Evolutionary conservation across 1,140 invertebrate genomes (phyloP).

Genomic region (Drosophila elegans): DNA sequence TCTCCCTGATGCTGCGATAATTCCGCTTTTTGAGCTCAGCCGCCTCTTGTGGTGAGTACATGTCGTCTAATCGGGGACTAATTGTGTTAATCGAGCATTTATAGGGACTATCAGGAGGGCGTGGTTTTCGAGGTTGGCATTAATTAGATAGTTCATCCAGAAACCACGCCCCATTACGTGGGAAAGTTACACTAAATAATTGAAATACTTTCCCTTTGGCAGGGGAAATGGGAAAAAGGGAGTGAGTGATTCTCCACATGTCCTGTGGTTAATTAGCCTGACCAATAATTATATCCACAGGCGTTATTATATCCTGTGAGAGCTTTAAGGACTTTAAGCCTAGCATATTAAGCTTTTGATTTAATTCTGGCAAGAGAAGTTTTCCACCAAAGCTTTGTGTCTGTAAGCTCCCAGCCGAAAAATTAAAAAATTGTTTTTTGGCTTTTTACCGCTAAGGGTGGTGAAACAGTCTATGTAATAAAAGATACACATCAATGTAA

Average conservation of each 20-base stretch:
- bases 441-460: neutral
- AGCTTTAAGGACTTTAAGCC: neutral
- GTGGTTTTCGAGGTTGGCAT: slow-evolving; percentile 10
- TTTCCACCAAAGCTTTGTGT: neutral
- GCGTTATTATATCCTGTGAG: neutral
- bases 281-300: slow-evolving; percentile 14
- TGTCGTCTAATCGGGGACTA: slow-evolving; percentile 58
- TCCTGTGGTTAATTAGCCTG: slow-evolving; percentile 23
- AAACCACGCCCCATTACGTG: slow-evolving; percentile 68
- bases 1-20: slow-evolving; percentile 64
- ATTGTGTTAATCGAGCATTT: slow-evolving; percentile 56
- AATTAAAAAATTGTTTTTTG: too few species aligned
- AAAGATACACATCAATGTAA: neutral
- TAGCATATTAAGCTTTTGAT: neutral
- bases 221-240: neutral
- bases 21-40: slow-evolving; percentile 46
- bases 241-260: slow-evolving; percentile 18
- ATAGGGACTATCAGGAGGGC: slow-evolving; percentile 52
- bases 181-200: slow-evolving; percentile 59
- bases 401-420: neutral
- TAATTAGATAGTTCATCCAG: slow-evolving; percentile 52
- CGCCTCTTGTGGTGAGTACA: slow-evolving; percentile 56
- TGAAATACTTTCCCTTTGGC: slow-evolving; percentile 29
- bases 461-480: neutral
- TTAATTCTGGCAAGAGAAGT: neutral